These are phyloP conservation scores for Drosophila nasuta DNA, from an alignment of 1,140 invertebrate species.

Conservation along the genomic window DNA sequence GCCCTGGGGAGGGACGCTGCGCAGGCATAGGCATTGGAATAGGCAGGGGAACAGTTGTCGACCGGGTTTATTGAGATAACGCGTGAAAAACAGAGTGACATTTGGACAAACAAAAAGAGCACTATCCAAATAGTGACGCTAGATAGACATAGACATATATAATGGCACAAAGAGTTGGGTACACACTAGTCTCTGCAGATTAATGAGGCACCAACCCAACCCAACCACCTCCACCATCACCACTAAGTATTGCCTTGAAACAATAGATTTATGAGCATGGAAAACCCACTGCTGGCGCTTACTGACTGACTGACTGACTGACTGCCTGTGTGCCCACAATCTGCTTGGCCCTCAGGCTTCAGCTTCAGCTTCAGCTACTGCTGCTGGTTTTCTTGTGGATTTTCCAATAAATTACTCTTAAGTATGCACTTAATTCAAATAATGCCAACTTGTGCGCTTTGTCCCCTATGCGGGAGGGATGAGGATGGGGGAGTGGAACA, in stretches of 20 bases:
- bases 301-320: neutral
- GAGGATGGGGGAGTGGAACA: conserved; percentile 9
- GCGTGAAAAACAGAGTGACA: conserved; percentile 57
- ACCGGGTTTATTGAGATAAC: conserved; percentile 67
- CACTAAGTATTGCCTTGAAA: conserved; percentile 59
- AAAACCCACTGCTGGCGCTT: conserved; percentile 47
- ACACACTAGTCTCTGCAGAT: conserved; percentile 47
- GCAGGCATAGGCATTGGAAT: neutral
- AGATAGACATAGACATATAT: conserved; percentile 31
- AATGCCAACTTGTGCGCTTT: conserved; percentile 66
- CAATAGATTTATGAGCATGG: conserved; percentile 69
- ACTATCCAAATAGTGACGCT: conserved; percentile 66
- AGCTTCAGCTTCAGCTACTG: conserved; percentile 4
- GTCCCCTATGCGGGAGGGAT: neutral
- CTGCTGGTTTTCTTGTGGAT: conserved; percentile 66
- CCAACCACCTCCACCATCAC: conserved; percentile 14
- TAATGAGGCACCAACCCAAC: conserved; percentile 58
- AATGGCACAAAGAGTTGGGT: conserved; percentile 25
- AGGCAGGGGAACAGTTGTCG: conserved; percentile 1
- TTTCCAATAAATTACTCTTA: conserved; percentile 84
- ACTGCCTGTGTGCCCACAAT: conserved; percentile 17
- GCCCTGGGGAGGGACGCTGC: neutral
- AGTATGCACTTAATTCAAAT: conserved; percentile 84
- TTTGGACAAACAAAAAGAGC: conserved; percentile 64
- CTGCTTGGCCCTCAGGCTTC: conserved; percentile 29